Evolutionary conservation across 2,113 vertebrate genomes (phyloP).

Genomic region (Theristicus caerulescens): DNA sequence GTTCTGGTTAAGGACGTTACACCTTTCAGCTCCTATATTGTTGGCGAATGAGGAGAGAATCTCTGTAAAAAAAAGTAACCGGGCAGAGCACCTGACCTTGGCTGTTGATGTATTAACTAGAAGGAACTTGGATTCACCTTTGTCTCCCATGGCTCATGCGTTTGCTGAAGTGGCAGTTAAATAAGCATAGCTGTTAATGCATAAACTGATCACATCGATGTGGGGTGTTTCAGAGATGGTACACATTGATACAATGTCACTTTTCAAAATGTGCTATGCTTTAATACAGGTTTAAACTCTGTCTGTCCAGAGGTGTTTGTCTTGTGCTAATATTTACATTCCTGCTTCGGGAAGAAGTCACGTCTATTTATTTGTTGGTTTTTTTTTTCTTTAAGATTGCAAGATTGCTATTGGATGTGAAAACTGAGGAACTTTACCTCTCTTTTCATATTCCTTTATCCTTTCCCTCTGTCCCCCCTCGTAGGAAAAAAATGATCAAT

Average conservation of each 20-base stretch:
- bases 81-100: conserved; percentile 5
- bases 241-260: background rate
- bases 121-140: background rate
- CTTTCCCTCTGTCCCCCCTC: background rate
- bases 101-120: background rate
- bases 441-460: background rate
- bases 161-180: conserved; percentile 11
- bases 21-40: background rate
- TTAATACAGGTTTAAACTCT: conserved; percentile 20
- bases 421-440: background rate
- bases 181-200: conserved; percentile 26
- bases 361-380: background rate
- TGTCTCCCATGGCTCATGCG: background rate
- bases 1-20: background rate
- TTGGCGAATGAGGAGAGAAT: background rate
- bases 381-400: background rate
- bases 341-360: conserved; percentile 26
- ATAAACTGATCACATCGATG: background rate
- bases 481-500: background rate
- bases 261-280: background rate
- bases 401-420: background rate
- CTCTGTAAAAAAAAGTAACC: background rate
- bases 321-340: conserved; percentile 1
- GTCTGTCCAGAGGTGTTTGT: conserved; percentile 16
- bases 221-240: background rate